Evolutionary conservation across 2,888 invertebrate genomes (phyloP).

Genomic region (Amiota communis): DNA sequence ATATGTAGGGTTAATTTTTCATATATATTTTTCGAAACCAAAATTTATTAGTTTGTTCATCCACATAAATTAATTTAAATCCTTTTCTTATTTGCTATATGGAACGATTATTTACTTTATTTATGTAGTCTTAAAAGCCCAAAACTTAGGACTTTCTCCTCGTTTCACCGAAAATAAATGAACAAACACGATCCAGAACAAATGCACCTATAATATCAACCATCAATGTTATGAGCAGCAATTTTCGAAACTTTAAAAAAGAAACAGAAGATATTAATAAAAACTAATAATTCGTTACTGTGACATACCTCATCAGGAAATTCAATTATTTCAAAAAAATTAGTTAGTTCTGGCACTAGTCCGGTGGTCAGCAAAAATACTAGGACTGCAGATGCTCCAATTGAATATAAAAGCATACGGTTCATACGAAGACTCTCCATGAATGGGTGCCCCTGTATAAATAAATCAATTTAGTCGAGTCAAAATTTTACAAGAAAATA

Average conservation of each 20-base stretch:
- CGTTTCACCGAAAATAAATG: conserved; percentile 90
- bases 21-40: no score
- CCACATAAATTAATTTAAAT: background rate
- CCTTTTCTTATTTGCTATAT: background rate
- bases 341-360: conserved; percentile 86
- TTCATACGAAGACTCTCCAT: conserved; percentile 98
- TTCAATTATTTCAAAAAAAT: conserved; percentile 95
- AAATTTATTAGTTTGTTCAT: no score
- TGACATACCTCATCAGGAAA: conserved; percentile 90
- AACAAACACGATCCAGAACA: conserved; percentile 86
- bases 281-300: background rate
- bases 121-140: conserved; percentile 46
- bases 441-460: conserved; percentile 94
- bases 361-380: conserved; percentile 91
- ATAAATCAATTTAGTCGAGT: conserved; percentile 35
- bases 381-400: conserved; percentile 85
- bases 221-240: conserved; percentile 86
- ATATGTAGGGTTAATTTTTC: no score
- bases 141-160: conserved; percentile 73
- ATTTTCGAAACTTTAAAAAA: conserved; percentile 89
- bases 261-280: conserved; percentile 45
- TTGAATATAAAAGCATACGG: conserved; percentile 91
- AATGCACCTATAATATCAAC: conserved; percentile 91
- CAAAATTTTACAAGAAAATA: background rate
- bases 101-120: conserved; percentile 27